These are phyloP conservation scores for Ferdinandea cuprea DNA, from an alignment of 2,888 invertebrate genomes.

Conservation along the genomic window DNA sequence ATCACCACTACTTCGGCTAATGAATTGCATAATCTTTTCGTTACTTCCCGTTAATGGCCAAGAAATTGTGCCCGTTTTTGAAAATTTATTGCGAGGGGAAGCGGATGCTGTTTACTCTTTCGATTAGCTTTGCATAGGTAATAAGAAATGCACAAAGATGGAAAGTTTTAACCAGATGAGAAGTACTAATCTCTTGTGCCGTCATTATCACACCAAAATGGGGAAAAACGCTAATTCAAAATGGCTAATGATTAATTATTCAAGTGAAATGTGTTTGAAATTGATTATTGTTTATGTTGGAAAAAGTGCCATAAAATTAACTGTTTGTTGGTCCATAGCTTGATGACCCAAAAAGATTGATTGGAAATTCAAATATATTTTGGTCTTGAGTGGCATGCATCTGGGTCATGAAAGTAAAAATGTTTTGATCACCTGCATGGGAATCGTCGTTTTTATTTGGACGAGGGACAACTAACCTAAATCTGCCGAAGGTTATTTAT, in stretches of 20 bases:
- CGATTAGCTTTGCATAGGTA: conserved; percentile 35
- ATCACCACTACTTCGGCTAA: conserved; percentile 11
- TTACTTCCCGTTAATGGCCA: neutral
- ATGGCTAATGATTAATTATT: conserved; percentile 10
- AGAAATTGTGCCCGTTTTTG: conserved; percentile 11
- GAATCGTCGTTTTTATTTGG: no score
- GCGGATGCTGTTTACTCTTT: conserved; percentile 47
- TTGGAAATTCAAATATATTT: no score
- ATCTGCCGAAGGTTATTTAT: no score
- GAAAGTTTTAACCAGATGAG: conserved; percentile 34
- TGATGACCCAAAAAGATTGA: conserved; percentile 1
- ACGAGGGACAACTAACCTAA: no score
- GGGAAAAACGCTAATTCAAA: no score
- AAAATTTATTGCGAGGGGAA: neutral
- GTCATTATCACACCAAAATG: conserved; percentile 6
- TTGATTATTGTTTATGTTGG: conserved; percentile 17
- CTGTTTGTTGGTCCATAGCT: neutral
- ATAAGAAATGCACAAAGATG: conserved; percentile 13
- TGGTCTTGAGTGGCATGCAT: conserved; percentile 22
- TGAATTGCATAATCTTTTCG: conserved; percentile 33
- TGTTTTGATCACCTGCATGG: neutral
- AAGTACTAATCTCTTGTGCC: conserved; percentile 19
- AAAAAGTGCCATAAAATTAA: neutral
- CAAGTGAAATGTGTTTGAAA: conserved; percentile 3
- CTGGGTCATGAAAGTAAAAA: conserved; percentile 25